phyloP scores from a whole-genome alignment of 2,113 vertebrate species.

The Hippoglossus stenolepis region DNA sequence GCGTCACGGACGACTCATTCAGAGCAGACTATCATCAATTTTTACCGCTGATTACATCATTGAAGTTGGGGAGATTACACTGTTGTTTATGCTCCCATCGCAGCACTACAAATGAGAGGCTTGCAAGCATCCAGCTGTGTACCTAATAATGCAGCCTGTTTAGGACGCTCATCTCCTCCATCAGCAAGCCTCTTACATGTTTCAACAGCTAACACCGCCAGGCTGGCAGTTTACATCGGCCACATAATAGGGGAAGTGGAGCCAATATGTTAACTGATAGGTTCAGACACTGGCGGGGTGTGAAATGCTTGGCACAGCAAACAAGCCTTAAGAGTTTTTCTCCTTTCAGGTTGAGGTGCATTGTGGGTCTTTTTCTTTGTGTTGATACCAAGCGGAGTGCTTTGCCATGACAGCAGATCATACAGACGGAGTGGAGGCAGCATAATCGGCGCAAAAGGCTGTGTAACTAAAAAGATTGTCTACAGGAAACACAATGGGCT shows the following conservation, averaged over 20 bases:
- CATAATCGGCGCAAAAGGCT: conserved; percentile 65
- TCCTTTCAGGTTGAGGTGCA: conserved; percentile 59
- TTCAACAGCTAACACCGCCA: conserved; percentile 62
- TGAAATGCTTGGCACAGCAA: conserved; percentile 54
- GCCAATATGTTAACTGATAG: conserved; percentile 58
- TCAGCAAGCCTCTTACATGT: conserved; percentile 66
- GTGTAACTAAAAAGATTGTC: conserved; percentile 74
- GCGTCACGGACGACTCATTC: conserved; percentile 30
- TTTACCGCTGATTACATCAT: conserved; percentile 79
- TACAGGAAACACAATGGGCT: conserved; percentile 67
- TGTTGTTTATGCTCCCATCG: conserved; percentile 68
- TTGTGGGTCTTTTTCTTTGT: conserved; percentile 54
- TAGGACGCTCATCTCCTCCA: conserved; percentile 65
- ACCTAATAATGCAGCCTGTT: conserved; percentile 72
- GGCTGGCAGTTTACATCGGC: conserved; percentile 62
- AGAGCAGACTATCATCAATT: conserved; percentile 49
- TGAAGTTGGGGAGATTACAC: conserved; percentile 69
- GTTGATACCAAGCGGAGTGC: conserved; percentile 54
- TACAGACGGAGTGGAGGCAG: conserved; percentile 55
- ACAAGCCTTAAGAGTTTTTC: conserved; percentile 57
- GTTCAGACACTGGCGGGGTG: conserved; percentile 46
- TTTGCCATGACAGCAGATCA: conserved; percentile 66
- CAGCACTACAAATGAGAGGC: conserved; percentile 67
- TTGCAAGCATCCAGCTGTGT: conserved; percentile 74
- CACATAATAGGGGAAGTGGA: conserved; percentile 52